Evolutionary conservation across 2,888 invertebrate genomes (phyloP).

Genomic region (Hetaerina titia): DNA sequence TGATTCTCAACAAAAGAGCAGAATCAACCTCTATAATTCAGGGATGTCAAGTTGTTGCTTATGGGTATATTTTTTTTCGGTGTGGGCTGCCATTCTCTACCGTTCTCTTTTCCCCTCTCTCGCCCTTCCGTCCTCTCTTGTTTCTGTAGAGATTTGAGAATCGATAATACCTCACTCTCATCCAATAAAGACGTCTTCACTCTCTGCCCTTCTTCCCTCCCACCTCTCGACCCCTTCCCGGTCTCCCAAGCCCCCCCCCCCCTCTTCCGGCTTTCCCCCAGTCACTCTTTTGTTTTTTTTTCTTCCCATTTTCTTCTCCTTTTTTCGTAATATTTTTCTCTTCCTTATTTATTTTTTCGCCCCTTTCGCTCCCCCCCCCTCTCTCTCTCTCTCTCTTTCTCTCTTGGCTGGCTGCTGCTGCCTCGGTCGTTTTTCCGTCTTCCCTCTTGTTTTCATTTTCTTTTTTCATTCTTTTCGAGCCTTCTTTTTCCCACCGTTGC

Average conservation of each 20-base stretch:
- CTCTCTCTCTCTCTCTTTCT: not conserved
- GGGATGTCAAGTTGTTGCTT: not conserved
- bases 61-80: not conserved
- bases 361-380: not conserved
- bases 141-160: slow-evolving; percentile 25
- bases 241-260: not conserved
- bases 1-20: not conserved
- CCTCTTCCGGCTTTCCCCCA: not conserved
- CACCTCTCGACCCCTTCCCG: not conserved
- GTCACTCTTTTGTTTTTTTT: not conserved
- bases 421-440: not conserved
- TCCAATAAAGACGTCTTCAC: slow-evolving; percentile 39
- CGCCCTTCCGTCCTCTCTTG: not conserved
- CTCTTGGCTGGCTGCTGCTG: not conserved
- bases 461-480: not conserved
- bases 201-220: not conserved
- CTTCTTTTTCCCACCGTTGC: not conserved
- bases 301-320: not conserved
- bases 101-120: not conserved
- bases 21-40: not conserved
- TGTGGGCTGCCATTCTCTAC: not conserved
- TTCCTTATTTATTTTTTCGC: not conserved
- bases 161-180: slow-evolving; percentile 35
- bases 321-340: not conserved
- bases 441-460: not conserved